Conservation (phyloP, 2,797 vertebrate species). For the Sorex maritimensis region DNA sequence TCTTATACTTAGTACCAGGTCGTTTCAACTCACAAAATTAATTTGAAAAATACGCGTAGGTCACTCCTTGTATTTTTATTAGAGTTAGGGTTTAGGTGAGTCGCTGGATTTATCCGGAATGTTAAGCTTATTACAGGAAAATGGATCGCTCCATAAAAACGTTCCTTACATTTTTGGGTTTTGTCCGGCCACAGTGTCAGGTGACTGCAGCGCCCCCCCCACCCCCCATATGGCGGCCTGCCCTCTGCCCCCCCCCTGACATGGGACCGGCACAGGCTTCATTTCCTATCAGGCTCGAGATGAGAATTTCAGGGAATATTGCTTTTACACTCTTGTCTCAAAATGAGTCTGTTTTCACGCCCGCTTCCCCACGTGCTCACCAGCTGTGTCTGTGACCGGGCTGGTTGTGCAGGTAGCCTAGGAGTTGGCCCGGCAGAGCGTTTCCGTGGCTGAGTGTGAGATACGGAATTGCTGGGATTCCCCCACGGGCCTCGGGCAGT, state of each 20-base stretch:
- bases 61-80: conserved; percentile 41
- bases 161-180: conserved; percentile 39
- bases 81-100: conserved; percentile 62
- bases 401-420: too few relatives aligned
- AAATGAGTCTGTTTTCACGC: conserved; percentile 1
- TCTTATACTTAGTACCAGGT: background rate
- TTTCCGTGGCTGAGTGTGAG: conserved; percentile 70
- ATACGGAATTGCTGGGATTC: background rate
- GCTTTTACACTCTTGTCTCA: background rate
- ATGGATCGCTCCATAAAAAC: conserved; percentile 60
- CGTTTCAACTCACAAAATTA: conserved; percentile 27
- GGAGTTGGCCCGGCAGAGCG: background rate
- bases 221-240: too few relatives aligned
- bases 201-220: too few relatives aligned
- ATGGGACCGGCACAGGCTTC: background rate
- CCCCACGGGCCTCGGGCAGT: conserved; percentile 53
- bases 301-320: conserved; percentile 41
- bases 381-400: background rate
- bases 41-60: conserved; percentile 26
- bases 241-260: background rate
- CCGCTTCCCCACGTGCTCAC: background rate
- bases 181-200: background rate
- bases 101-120: conserved; percentile 45
- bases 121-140: conserved; percentile 63
- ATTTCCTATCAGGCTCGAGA: conserved; percentile 49